These are phyloP conservation scores for Drosophila fungiperda DNA, from an alignment of 2,888 invertebrate genomes.

Conservation along the genomic window DNA sequence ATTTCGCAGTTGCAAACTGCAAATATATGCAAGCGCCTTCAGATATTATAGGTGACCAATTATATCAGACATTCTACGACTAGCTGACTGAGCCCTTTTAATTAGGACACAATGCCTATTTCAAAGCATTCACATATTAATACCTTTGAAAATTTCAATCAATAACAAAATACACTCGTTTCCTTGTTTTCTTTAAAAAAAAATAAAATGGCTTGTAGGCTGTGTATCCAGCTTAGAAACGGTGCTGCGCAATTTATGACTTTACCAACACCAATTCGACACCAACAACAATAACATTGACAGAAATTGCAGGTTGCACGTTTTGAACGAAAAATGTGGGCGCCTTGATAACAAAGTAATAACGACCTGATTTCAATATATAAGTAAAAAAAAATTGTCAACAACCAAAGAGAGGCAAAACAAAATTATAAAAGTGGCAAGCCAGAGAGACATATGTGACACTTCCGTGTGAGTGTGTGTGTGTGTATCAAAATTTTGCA, in stretches of 20 bases:
- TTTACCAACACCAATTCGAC: conserved; percentile 50
- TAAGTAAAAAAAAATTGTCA: conserved; percentile 33
- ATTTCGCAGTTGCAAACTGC: background rate
- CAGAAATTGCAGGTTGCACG: conserved; percentile 67
- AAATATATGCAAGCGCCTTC: background rate
- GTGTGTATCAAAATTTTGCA: conserved; percentile 45
- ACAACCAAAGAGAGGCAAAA: conserved; percentile 26
- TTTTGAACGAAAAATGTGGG: conserved; percentile 65
- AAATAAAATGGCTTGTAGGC: background rate
- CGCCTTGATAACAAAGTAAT: conserved; percentile 65
- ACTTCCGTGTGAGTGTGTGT: conserved; percentile 32
- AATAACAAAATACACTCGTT: background rate
- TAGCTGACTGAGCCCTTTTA: background rate
- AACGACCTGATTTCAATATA: conserved; percentile 31
- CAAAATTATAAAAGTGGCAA: conserved; percentile 61
- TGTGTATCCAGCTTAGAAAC: conserved; percentile 38
- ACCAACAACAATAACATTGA: conserved; percentile 41
- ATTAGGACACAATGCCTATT: background rate
- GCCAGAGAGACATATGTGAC: conserved; percentile 60
- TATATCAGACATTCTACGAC: background rate
- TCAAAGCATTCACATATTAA: background rate
- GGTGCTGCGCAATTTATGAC: conserved; percentile 10
- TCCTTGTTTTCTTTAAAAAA: background rate
- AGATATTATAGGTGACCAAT: background rate
- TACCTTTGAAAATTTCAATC: background rate